Evolutionary conservation across 1,140 invertebrate genomes (phyloP).

Genomic region (Drosophila pachea): DNA sequence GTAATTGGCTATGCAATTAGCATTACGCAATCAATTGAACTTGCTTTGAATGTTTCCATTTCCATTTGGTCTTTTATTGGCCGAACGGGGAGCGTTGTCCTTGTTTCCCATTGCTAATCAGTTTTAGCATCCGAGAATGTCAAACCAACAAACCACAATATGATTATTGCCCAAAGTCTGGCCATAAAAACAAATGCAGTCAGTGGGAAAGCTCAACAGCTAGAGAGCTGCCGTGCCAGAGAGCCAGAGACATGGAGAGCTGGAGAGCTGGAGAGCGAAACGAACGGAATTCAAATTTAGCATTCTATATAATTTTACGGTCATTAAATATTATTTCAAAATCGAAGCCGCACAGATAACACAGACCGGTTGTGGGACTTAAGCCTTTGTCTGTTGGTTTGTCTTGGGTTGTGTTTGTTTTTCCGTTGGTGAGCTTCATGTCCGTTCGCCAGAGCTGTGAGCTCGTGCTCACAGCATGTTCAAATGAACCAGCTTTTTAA

Average conservation of each 20-base stretch:
- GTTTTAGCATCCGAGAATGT: conserved; percentile 22
- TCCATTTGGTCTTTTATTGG: conserved; percentile 7
- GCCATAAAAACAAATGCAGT: conserved; percentile 26
- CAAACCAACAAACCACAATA: conserved; percentile 28
- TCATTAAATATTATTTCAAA: conserved; percentile 76
- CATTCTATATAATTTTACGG: conserved; percentile 73
- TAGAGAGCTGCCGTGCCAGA: no score
- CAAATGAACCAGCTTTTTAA: background rate
- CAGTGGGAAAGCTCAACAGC: background rate
- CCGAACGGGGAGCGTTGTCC: background rate
- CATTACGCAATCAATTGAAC: conserved; percentile 5
- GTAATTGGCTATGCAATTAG: conserved; percentile 1
- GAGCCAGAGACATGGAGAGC: no score
- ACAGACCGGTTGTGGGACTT: conserved; percentile 20
- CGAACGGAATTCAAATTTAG: conserved; percentile 46
- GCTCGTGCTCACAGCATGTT: background rate
- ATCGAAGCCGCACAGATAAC: conserved; percentile 49
- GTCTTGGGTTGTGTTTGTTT: conserved; percentile 29
- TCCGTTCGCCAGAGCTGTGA: background rate
- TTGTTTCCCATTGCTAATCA: conserved; percentile 29
- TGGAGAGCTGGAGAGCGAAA: background rate
- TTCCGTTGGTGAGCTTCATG: background rate
- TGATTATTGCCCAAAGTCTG: conserved; percentile 25
- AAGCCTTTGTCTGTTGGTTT: conserved; percentile 57
- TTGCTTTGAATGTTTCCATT: background rate